Conservation (phyloP, 2,888 invertebrate species). For the Xestia xanthographa region DNA sequence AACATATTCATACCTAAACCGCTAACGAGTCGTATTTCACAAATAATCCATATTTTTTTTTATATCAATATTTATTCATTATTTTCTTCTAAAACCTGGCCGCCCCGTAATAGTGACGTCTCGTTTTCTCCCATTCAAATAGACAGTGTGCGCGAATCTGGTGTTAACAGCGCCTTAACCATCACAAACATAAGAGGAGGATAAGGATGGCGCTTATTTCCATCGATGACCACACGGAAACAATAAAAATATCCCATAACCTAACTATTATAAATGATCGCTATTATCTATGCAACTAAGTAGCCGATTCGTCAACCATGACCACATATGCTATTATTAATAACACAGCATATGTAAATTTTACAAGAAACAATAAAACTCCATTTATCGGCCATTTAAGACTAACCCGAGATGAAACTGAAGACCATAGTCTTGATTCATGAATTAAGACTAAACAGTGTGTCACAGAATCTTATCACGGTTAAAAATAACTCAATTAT, state of each 20-base stretch:
- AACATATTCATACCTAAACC: no score
- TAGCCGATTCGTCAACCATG: slow-evolving; percentile 45
- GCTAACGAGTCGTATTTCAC: no score
- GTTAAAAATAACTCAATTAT: slow-evolving; percentile 65
- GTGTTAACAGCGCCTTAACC: no score
- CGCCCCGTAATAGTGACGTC: no score
- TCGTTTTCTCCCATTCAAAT: no score
- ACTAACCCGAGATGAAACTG: not conserved
- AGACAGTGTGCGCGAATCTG: no score
- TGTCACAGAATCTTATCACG: slow-evolving; percentile 63
- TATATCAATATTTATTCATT: no score
- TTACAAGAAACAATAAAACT: slow-evolving; percentile 40
- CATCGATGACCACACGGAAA: slow-evolving; percentile 32
- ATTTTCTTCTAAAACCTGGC: no score
- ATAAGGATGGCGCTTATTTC: not conserved
- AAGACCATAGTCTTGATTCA: slow-evolving; percentile 30
- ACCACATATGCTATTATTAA: slow-evolving; percentile 33
- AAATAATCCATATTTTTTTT: no score
- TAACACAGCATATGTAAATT: slow-evolving; percentile 28
- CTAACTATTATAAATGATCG: slow-evolving; percentile 13
- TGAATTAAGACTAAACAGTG: slow-evolving; percentile 40
- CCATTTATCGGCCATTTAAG: slow-evolving; percentile 24
- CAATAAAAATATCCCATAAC: slow-evolving; percentile 26
- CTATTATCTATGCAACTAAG: slow-evolving; percentile 28
- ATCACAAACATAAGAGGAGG: not conserved